phyloP scores from a whole-genome alignment of 2,797 vertebrate genomes.

The Peromyscus attwateri region DNA sequence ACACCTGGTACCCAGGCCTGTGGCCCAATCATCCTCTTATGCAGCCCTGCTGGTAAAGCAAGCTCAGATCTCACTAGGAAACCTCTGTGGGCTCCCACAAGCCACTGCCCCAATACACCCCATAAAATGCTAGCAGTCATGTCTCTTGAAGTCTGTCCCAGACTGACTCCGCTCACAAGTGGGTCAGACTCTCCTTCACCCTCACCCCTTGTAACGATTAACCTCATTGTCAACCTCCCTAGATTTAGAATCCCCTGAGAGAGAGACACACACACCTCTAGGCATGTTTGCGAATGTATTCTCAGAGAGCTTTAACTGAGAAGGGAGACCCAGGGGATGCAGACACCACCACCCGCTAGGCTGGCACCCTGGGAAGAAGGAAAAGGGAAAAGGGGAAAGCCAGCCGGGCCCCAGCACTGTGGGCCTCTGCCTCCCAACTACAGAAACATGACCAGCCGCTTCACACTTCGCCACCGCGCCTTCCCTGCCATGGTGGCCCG shows the following conservation, averaged over 20 bases:
- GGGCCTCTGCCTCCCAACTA: not conserved
- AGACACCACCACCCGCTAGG: no score
- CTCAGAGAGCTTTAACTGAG: not conserved
- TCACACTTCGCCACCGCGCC: not conserved
- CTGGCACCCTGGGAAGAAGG: not conserved
- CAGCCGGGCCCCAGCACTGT: not conserved
- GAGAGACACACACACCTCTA: not conserved
- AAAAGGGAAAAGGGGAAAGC: not conserved
- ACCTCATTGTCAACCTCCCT: not conserved
- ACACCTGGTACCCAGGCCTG: no score
- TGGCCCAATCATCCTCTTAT: no score
- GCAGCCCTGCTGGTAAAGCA: no score
- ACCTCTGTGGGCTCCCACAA: no score
- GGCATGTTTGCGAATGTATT: not conserved
- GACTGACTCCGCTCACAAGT: not conserved
- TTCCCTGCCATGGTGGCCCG: not conserved
- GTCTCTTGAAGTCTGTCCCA: not conserved
- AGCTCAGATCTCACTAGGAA: no score
- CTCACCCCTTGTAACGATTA: not conserved
- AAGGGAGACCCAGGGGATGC: not conserved
- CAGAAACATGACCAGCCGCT: not conserved
- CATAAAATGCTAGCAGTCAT: fast-evolving
- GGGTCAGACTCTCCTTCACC: not conserved
- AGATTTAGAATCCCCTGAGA: not conserved
- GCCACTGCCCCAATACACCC: not conserved